Conservation (phyloP, 2,888 invertebrate genomes). For the Aspidiotus destructor region DNA sequence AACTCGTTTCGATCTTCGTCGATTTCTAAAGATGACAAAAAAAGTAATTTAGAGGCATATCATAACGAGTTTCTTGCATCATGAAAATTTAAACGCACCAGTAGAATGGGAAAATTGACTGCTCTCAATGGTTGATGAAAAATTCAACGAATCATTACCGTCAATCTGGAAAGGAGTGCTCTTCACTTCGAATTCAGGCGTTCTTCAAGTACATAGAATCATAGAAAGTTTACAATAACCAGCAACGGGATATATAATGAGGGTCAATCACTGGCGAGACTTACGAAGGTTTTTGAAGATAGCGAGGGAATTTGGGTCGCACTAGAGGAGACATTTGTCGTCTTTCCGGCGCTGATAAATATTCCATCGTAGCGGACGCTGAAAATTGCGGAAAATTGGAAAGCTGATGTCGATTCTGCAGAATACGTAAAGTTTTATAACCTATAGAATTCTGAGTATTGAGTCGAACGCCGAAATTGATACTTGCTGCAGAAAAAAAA, state of each 20-base stretch:
- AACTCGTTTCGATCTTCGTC: constrained; percentile 21
- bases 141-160: constrained; percentile 35
- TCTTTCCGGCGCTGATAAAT: constrained; percentile 36
- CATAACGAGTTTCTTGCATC: not conserved
- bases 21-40: constrained; percentile 18
- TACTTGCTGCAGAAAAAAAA: constrained; percentile 12
- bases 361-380: constrained; percentile 36
- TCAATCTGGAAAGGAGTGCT: constrained; percentile 31
- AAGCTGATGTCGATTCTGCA: constrained; percentile 48
- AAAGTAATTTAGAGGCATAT: not conserved
- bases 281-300: constrained; percentile 34
- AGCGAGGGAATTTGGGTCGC: constrained; percentile 34
- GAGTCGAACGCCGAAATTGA: constrained; percentile 11
- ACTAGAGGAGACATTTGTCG: constrained; percentile 37
- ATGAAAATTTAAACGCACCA: not conserved
- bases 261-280: constrained; percentile 6
- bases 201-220: constrained; percentile 30
- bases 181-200: constrained; percentile 36
- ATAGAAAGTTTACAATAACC: not conserved
- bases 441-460: constrained; percentile 54
- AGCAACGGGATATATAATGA: not conserved
- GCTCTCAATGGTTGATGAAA: constrained; percentile 14
- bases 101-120: constrained; percentile 27
- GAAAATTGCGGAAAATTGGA: constrained; percentile 32
- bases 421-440: constrained; percentile 59